Base-by-base conservation (phyloP, 2,113 vertebrate species). In the Morphnarchus princeps region DNA sequence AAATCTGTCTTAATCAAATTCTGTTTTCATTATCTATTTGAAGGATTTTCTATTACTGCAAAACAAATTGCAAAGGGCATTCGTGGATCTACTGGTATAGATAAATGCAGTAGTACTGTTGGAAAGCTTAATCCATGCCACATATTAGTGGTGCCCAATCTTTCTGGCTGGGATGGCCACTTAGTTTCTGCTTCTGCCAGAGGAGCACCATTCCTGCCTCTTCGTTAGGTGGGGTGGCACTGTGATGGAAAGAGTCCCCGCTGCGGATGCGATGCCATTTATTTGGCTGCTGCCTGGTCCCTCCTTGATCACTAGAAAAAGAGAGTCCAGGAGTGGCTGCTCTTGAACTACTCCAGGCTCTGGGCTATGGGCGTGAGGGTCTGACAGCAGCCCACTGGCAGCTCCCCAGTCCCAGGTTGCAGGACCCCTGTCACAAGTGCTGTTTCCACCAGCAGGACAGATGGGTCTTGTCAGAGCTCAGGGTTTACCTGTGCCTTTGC, bases 201-300 rank as follows among this genome's bases (percentile, higher is more conserved):
- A 58, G 52, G 55, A 66, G 31, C 13, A 42, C 13, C 34, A 7
- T 49, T 62, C 26, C 34, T 78, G 31, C 28, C 14, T 78, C 43
- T 13, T 10, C 0, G 0, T 34, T 24, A 29, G 13, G 21, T 62
- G 58, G 20, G 5, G 7, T 3, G 3, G 14, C 26, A 49, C 7
- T 9, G 25, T 47, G 73, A 31, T 54, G 47, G 86, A 24, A 71
- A 25, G 61, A 38, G 13, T 6, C 5, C 5, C 7, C 10, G 16
- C 18, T 34, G 11, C 2, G 0, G 16, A 34, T 57, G 24, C 0
- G 2, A 3, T 66, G n/a, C 62, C 7, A 1, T 47, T 85, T 36
- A 4, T 81, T 57, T 71, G 50, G 6, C 66, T 89, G 66, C 63
- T 92, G 59, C 38, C 40, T 50, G 22, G 22, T 87, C 20, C 24